phyloP scores from a whole-genome alignment of 2,888 invertebrate species.

The Hypercompe scribonia region DNA sequence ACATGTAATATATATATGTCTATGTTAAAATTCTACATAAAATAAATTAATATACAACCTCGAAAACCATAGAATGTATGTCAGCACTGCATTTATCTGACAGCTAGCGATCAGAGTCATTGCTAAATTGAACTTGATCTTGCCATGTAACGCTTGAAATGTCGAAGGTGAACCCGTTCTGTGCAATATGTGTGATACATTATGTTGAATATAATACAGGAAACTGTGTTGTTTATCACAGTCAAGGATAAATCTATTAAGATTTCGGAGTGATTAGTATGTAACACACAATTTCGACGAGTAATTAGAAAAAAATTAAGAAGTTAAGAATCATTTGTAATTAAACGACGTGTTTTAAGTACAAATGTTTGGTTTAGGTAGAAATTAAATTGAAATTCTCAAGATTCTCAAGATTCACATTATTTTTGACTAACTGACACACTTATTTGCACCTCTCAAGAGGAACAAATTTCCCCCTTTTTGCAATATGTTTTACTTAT shows the following conservation, averaged over 20 bases:
- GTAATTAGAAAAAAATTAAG: no score
- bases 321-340: no score
- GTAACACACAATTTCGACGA: no score
- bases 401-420: no score
- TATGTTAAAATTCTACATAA: not conserved
- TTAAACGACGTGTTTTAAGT: no score
- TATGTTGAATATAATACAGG: not conserved
- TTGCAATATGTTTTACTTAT: no score
- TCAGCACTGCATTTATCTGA: constrained; percentile 4
- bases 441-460: no score
- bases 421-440: no score
- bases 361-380: no score
- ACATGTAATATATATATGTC: not conserved
- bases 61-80: not conserved
- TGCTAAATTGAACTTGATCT: constrained; percentile 18
- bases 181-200: constrained; percentile 4
- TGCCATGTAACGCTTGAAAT: constrained; percentile 1
- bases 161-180: constrained; percentile 1
- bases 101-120: not conserved
- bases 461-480: no score
- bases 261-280: no score
- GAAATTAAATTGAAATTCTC: no score
- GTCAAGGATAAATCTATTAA: not conserved
- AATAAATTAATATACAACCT: constrained; percentile 1
- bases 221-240: not conserved